Evolutionary conservation across 2,113 vertebrate genomes (phyloP), one percentile per base, ranked within the genome.

Genomic region (Rhinolophus ferrumequinum): DNA sequence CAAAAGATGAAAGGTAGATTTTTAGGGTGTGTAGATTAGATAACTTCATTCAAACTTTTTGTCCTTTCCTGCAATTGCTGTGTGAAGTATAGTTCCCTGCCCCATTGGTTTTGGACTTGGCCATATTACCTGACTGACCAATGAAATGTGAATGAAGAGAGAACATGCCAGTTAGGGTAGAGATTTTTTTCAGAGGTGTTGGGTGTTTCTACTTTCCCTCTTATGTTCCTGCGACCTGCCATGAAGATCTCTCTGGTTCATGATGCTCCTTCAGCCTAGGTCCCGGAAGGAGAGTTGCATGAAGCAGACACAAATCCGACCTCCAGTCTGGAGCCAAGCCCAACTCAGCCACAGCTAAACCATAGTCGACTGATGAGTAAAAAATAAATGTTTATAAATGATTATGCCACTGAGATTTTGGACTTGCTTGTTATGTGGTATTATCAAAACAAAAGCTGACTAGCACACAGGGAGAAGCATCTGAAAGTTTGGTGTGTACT

Each of bases 361-460:
- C 16, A 33, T 2, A 56, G 35, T 16, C 33, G 33, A 62, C 22
- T 79, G 15, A 24, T 7, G 38, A 58, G 30, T 66, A 38, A 75
- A 10, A 87, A 82, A 64, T 58, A 54, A 75, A 58, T 28, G 13
- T 62, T 22, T 79, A 35, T 80, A 83, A 66, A 35, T 75, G 79
- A 66, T 54, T n/a, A 84, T 82, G 28, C 11, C 76, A 35, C 22
- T 69, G 47, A 93, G 38, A 90, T 28, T 75, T 52, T 41, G 22
- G 16, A 70, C 64, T 50, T 66, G 19, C 60, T 88, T 79, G 52
- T 56, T 70, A 88, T 2, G 1, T 33, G 21, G 47, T 9, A 75
- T 84, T 72, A 84, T 44, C 69, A 66, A 94, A 82, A 56, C 26
- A 92, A 88, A 96, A 81, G 30, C 28, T 80, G 87, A 89, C 8